These are phyloP conservation scores for Prionailurus bengalensis DNA, from an alignment of 2,113 vertebrate species.

Conservation along the genomic window DNA sequence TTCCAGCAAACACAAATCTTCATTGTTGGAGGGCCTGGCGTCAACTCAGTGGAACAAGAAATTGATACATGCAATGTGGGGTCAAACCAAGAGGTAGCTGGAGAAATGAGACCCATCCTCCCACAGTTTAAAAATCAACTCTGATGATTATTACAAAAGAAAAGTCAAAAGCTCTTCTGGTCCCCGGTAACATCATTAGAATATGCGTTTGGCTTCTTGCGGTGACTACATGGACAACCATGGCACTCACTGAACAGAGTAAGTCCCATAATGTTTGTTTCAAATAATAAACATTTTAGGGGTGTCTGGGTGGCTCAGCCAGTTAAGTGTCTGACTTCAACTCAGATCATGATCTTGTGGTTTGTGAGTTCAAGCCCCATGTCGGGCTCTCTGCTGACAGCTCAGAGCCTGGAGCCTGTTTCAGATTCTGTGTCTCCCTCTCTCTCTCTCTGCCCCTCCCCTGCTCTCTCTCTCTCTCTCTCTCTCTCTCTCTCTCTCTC, in stretches of 20 bases:
- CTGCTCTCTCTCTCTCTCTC: too few species aligned
- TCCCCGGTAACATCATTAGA: rapidly evolving
- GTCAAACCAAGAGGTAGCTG: not conserved
- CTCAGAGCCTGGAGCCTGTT: too few species aligned
- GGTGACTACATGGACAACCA: not conserved
- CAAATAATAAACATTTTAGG: not conserved
- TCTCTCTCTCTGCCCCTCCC: too few species aligned
- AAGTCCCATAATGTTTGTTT: not conserved
- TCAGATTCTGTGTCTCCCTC: too few species aligned
- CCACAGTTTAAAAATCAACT: not conserved
- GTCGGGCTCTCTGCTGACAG: too few species aligned
- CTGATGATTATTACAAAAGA: not conserved
- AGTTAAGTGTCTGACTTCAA: too few species aligned
- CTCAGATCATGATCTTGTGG: too few species aligned
- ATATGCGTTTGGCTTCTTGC: not conserved
- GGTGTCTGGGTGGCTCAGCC: too few species aligned
- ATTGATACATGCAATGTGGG: too few species aligned
- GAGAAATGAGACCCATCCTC: not conserved
- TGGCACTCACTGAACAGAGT: not conserved
- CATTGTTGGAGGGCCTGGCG: not conserved
- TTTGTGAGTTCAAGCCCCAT: too few species aligned
- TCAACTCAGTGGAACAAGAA: not conserved
- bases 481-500: too few species aligned
- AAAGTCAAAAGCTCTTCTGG: not conserved
- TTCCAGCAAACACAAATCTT: not conserved